These are phyloP conservation scores for Garrulus glandarius DNA, from an alignment of 2,797 vertebrate species.

Conservation along the genomic window DNA sequence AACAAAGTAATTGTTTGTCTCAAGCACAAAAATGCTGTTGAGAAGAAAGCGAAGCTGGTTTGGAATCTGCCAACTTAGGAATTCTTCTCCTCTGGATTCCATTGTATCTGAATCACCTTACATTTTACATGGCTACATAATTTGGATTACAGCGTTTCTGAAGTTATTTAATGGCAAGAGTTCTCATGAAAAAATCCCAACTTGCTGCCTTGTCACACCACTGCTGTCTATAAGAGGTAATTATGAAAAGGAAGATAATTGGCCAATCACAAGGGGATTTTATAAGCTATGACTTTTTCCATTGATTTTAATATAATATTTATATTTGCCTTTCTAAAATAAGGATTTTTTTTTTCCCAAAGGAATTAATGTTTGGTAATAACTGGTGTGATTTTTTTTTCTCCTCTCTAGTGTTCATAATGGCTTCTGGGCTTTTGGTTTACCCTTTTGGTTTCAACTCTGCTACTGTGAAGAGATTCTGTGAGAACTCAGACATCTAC, in stretches of 20 bases:
- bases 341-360: neutral
- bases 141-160: neutral
- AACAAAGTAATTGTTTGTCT: constrained; percentile 10
- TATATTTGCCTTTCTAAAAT: neutral
- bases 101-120: neutral
- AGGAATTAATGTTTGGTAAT: neutral
- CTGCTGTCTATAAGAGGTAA: neutral
- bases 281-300: neutral
- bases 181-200: neutral
- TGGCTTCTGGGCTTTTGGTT: constrained; percentile 91
- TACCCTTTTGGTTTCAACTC: constrained; percentile 93
- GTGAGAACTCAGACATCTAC: constrained; percentile 89
- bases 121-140: constrained; percentile 4
- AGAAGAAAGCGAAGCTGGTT: constrained; percentile 19
- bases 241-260: neutral
- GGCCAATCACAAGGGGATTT: neutral
- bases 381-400: neutral
- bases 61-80: constrained; percentile 28
- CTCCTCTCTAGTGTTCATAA: constrained; percentile 87
- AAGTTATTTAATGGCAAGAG: neutral
- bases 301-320: neutral
- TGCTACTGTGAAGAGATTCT: constrained; percentile 87
- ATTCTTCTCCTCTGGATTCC: constrained; percentile 26
- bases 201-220: neutral
- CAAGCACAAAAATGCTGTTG: constrained; percentile 1